A percentile compares a stretch with the other conserved stretches of the same genome.
phyloP scores from a whole-genome alignment of 2,113 vertebrate genomes.

The Lipotes vexillifer region DNA sequence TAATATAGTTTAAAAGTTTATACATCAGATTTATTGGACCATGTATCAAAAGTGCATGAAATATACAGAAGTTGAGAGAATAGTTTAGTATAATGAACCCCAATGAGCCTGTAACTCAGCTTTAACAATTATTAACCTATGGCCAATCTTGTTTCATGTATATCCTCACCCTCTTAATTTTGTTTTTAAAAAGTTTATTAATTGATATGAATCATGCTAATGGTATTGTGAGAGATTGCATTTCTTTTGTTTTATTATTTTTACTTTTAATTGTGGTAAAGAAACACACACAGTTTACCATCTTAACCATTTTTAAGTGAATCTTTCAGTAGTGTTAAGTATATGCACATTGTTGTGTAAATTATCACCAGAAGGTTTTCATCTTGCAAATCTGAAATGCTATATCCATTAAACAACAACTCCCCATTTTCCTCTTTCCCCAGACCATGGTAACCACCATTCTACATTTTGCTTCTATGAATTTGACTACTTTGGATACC shows the following conservation, averaged over 20 bases:
- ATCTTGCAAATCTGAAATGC: background rate
- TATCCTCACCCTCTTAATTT: background rate
- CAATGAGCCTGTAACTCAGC: background rate
- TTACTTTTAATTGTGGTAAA: constrained; percentile 10
- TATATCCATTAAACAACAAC: background rate
- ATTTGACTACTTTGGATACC: background rate
- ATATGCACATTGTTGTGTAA: background rate
- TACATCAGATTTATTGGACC: background rate
- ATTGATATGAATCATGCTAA: background rate
- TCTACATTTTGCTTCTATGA: background rate
- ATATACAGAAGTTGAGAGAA: background rate
- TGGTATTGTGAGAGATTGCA: background rate
- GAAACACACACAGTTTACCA: background rate
- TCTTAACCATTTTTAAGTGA: background rate
- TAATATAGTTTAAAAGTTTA: background rate
- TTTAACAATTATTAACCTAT: background rate
- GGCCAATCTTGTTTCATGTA: background rate
- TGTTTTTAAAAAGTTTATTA: background rate
- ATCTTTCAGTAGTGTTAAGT: background rate
- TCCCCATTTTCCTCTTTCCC: background rate
- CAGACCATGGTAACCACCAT: background rate
- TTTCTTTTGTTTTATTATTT: background rate
- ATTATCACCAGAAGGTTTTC: background rate
- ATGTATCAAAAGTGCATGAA: background rate
- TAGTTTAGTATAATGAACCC: background rate